Conservation (phyloP, 2,888 invertebrate species). For the Leucoma salicis region DNA sequence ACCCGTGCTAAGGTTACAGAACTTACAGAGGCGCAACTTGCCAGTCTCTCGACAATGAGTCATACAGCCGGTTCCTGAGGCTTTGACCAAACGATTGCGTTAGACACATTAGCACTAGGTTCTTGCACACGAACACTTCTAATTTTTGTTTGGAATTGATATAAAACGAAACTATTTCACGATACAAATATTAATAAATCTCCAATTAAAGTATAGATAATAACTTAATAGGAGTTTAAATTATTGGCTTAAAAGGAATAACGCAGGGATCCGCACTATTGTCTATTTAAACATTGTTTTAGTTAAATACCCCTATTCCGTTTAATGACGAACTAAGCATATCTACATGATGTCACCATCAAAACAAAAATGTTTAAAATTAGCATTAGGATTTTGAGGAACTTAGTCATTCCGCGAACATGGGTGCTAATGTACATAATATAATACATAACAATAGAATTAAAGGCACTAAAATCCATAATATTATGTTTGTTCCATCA, state of each 20-base stretch:
- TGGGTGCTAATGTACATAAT: too few species aligned
- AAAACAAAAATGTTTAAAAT: too few species aligned
- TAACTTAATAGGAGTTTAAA: not conserved
- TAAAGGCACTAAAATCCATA: too few species aligned
- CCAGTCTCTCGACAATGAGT: conserved; percentile 48
- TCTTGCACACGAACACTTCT: conserved; percentile 8
- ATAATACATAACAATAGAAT: too few species aligned
- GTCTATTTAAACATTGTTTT: too few species aligned
- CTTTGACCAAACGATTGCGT: conserved; percentile 37
- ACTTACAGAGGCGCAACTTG: conserved; percentile 27
- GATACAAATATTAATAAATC: not conserved
- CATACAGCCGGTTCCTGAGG: conserved; percentile 52
- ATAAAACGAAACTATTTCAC: not conserved
- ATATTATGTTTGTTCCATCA: too few species aligned
- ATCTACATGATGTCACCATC: too few species aligned
- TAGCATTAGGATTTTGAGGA: too few species aligned
- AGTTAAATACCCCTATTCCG: too few species aligned
- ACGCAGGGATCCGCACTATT: not conserved
- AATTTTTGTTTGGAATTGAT: not conserved
- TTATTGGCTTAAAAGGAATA: not conserved
- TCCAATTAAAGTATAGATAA: too few species aligned
- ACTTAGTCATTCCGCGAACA: too few species aligned
- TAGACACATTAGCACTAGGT: conserved; percentile 29
- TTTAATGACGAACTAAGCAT: too few species aligned
- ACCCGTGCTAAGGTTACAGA: conserved; percentile 29